phyloP scores from a whole-genome alignment of 2,113 vertebrate species.

The Gasterosteus aculeatus region DNA sequence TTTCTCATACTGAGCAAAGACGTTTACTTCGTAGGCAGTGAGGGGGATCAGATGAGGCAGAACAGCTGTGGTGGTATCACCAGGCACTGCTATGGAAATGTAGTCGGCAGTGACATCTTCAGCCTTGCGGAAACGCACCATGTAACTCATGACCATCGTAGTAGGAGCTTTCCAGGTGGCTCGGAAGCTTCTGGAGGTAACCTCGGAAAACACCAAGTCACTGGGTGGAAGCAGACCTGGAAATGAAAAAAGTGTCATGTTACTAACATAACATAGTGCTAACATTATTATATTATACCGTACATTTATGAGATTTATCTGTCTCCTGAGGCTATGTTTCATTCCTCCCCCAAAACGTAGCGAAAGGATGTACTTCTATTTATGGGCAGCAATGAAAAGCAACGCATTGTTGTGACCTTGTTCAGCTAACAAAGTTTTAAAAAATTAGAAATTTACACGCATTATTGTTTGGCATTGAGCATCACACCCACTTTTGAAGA shows the following conservation, averaged over 20 bases:
- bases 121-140: conserved; percentile 90
- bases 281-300: neutral
- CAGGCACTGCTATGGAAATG: conserved; percentile 86
- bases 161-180: conserved; percentile 86
- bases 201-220: conserved; percentile 88
- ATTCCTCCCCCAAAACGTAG: neutral
- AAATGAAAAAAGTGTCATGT: conserved; percentile 20
- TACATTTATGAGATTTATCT: conserved; percentile 1
- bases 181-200: conserved; percentile 94
- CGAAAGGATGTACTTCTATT: neutral
- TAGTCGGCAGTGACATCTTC: conserved; percentile 83
- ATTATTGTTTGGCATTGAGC: no score
- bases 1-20: conserved; percentile 92
- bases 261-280: neutral
- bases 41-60: conserved; percentile 88
- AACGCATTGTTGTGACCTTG: conserved; percentile 5
- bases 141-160: conserved; percentile 85
- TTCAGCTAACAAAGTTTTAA: conserved; percentile 6
- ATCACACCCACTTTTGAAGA: no score
- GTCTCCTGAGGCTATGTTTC: neutral
- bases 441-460: neutral
- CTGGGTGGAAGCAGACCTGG: conserved; percentile 88
- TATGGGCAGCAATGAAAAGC: conserved; percentile 1
- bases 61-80: conserved; percentile 81
- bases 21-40: conserved; percentile 90